Evolutionary conservation across 2,113 vertebrate genomes (phyloP), one percentile per base, ranked within the genome.

Genomic region (Rhea americana): DNA sequence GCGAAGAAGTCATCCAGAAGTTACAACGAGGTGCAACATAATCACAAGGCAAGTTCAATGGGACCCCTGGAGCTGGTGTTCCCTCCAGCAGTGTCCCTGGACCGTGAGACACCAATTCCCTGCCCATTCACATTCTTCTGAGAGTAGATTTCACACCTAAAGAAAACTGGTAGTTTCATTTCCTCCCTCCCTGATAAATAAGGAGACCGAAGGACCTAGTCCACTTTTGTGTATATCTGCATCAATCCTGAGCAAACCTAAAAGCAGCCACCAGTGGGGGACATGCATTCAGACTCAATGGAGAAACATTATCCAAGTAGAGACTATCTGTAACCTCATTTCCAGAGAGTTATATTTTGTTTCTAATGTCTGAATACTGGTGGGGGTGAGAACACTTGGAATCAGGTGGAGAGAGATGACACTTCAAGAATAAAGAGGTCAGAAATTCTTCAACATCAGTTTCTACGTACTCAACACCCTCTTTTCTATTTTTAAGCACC

Each of bases 401-500:
- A 41, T 76, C 55, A 76, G 41, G 83, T 25, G 82, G 67, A 92
- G 83, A 66, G 20, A 79, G 22, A 78, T 91, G 79, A 94, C 45
- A 78, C 62, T 88, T 93, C 82, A 47, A 76, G 89, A 81, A 74
- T 48, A 95, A 63, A 72, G 48, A 93, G 93, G 48, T 63, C n/a
- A 94, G 67, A 93, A 63, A 61, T 93, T 32, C 95, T 92, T 90
- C 53, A 79, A 67, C 94, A 89, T 95, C 76, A 95, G 76, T 78
- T 92, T 58, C 47, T 72, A n/a, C n/a, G 43, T 53, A 92, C 82
- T 93, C 89, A 78, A 77, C 50, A 94, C 73, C 41, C 50, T 93
- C 73, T 90, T 90, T 93, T 86, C 62, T 93, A 94, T 95, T 94
- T 94, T 91, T 92, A 87, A 92, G 56, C 39, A 78, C 20, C n/a